phyloP scores from a whole-genome alignment of 2,113 vertebrate genomes.

The Petrocephalus microphthalmus region DNA sequence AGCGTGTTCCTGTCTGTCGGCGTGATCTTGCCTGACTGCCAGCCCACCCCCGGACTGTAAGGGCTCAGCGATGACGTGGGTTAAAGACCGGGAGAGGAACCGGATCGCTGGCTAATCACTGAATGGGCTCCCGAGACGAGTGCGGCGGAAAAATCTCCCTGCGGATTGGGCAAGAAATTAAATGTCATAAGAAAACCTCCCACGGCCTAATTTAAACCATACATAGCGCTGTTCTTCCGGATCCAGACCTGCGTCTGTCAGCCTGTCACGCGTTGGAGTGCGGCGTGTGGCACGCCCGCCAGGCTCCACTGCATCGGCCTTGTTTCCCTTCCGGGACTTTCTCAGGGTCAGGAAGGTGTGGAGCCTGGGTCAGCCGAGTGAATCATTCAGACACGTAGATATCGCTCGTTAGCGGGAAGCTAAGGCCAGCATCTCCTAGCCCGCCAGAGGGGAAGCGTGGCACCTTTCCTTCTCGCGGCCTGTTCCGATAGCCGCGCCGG shows the following conservation, averaged over 20 bases:
- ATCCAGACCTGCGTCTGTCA: not conserved
- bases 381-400: not conserved
- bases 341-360: not conserved
- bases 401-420: not conserved
- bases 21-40: not conserved
- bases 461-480: not conserved
- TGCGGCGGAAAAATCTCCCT: not conserved
- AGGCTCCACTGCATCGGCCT: not conserved
- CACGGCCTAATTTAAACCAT: constrained; percentile 5
- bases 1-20: not conserved
- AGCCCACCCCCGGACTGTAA: not conserved
- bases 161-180: not conserved
- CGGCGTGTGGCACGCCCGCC: not conserved
- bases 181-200: not conserved
- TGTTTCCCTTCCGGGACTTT: not conserved
- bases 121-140: not conserved
- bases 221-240: not conserved
- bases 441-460: not conserved
- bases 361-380: not conserved
- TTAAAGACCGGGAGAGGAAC: not conserved
- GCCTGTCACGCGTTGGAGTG: not conserved
- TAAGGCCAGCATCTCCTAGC: no score
- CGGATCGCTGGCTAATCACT: not conserved
- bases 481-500: not conserved
- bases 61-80: not conserved